Percentiles rank a stretch among this genome's conserved stretches.
phyloP scores from a whole-genome alignment of 1,140 invertebrate genomes.

The Brachionus sp. region DNA sequence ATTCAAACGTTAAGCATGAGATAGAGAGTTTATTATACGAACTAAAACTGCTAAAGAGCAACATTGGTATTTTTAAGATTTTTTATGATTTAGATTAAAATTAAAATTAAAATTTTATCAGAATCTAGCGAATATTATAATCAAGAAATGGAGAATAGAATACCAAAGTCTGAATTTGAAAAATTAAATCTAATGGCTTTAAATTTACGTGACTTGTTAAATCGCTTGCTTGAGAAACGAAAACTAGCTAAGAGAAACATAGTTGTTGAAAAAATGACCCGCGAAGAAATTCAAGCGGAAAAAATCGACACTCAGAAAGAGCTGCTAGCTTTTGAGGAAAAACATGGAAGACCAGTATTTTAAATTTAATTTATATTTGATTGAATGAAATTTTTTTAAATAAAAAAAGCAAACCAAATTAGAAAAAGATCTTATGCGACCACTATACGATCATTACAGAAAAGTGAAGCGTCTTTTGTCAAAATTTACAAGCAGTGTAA shows the following conservation, averaged over 20 bases:
- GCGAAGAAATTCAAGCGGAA: slow-evolving; percentile 42
- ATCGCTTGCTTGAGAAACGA: slow-evolving; percentile 16
- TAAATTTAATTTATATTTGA: background rate
- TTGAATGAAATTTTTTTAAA: background rate
- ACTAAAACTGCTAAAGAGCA: slow-evolving; percentile 10
- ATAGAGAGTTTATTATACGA: slow-evolving; percentile 28
- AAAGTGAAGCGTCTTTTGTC: slow-evolving; percentile 26
- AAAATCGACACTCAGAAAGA: slow-evolving; percentile 44
- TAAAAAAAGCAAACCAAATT: slow-evolving; percentile 21
- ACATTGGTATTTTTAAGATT: background rate
- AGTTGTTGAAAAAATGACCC: slow-evolving; percentile 36
- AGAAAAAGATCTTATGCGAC: slow-evolving; percentile 43
- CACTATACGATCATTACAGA: slow-evolving; percentile 44
- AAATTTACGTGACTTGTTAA: slow-evolving; percentile 22
- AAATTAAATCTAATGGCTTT: slow-evolving; percentile 22
- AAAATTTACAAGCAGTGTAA: slow-evolving; percentile 10
- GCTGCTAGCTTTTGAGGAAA: slow-evolving; percentile 22
- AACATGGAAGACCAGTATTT: slow-evolving; percentile 30
- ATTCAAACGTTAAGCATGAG: background rate
- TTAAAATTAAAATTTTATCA: background rate
- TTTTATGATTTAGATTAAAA: background rate
- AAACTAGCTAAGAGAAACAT: slow-evolving; percentile 6
- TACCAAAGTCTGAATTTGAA: background rate
- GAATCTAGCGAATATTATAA: slow-evolving; percentile 26
- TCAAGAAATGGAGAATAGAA: slow-evolving; percentile 20